A percentile compares a stretch with the other conserved stretches of the same genome.
phyloP scores from a whole-genome alignment of 2,888 invertebrate species.

The Himalopsyche japonica region DNA sequence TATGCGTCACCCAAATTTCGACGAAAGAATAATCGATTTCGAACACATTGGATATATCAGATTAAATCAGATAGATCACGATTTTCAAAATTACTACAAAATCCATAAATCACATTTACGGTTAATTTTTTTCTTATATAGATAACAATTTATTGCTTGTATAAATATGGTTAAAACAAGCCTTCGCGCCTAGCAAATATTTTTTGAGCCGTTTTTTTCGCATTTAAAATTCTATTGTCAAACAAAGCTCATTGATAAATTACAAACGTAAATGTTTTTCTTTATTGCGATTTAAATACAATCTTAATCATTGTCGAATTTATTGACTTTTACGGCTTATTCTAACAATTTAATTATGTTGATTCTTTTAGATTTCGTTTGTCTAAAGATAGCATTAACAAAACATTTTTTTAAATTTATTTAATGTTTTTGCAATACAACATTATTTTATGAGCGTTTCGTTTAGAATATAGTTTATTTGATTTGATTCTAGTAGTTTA shows the following conservation, averaged over 20 bases:
- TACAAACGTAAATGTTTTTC: neutral
- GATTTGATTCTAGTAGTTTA: too few relatives aligned
- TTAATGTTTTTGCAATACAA: neutral
- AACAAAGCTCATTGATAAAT: neutral
- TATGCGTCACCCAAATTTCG: neutral
- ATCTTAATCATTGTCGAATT: neutral
- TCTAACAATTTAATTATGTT: neutral
- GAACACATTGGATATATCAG: neutral
- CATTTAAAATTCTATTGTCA: neutral
- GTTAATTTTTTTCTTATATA: neutral
- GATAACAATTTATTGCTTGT: neutral
- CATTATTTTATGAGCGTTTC: too few relatives aligned
- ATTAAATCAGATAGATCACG: neutral
- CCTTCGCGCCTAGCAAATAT: neutral
- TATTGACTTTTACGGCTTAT: neutral
- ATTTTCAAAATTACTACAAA: neutral
- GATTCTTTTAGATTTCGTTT: too few relatives aligned
- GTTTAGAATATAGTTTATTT: too few relatives aligned
- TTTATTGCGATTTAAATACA: neutral
- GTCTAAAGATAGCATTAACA: too few relatives aligned
- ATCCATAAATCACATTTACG: neutral
- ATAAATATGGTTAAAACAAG: neutral
- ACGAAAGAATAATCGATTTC: neutral
- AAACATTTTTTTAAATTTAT: neutral
- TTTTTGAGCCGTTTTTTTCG: neutral